Evolutionary conservation across 2,113 vertebrate species (phyloP), one percentile per base, ranked within the genome.

Genomic region (Narcine bancroftii): DNA sequence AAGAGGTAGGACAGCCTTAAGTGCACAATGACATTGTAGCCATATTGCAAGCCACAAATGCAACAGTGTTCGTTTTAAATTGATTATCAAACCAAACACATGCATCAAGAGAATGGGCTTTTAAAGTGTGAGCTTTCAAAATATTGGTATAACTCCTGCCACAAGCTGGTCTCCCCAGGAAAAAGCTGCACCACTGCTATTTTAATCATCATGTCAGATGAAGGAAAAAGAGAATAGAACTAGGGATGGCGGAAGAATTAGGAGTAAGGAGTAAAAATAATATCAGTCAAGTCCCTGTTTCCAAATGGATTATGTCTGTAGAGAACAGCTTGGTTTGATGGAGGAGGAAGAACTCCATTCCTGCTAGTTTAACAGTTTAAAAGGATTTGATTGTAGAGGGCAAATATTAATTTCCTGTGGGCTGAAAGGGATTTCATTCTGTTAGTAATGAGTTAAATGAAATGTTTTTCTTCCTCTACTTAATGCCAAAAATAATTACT

Each of bases 401-500:
- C 65, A 96, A 96, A 96, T 95, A 94, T 96, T 96, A 96, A 96
- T 96, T 96, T 96, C 96, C 94, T 96, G 96, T 91, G 24, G 81
- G 89, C 65, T 91, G 66, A 91, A 91, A 91, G 89, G 65, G 89
- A 91, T 91, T 91, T 91, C 89, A 69, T 71, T 91, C 89, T 26
- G 89, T 95, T 96, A 95, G 96, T 97, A 95, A 96, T 95, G 96
- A 97, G 96, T 96, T 97, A 96, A 98, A 97, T 97, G 96, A 96
- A 96, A 96, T 97, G 95, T 98, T 97, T 96, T 91, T 97, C 96
- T 96, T 96, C 95, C 95, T 95, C 95, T 96, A 95, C 95, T 92
- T 93, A 97, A 95, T 96, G 95, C 97, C 97, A 98, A 97, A 97
- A 97, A 99, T 98, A 98, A 99, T 98, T 97, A 97, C 89, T 96